Base-by-base conservation (phyloP, 2,888 invertebrate species). In the Drosophila bunnanda region DNA sequence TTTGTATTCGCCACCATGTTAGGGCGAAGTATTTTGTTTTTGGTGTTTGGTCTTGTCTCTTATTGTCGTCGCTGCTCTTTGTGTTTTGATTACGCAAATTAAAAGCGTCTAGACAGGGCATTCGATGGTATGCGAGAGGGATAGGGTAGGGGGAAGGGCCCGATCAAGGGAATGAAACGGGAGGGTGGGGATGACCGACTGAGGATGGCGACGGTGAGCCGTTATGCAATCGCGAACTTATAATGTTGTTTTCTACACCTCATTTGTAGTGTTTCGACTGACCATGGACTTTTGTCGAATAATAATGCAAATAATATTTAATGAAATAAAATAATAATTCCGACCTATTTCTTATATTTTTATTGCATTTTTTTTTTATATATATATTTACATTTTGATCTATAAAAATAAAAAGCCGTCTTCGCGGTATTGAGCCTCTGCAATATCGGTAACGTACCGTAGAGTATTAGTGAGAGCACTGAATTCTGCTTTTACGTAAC, bases 1-100 rank as follows among this genome's bases (percentile, higher is more conserved):
- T n/a, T 41, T 48, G n/a, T n/a, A 10, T n/a, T 41, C 10, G 25
- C 22, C 59, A 3, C 56, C 39, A 22, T 66, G 59, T 67, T 80
- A 77, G 76, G 80, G 77, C 67, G 70, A 65, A 55, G 38, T 54
- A 44, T 57, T 52, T 57, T 39, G 67, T 50, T 55, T 50, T 65
- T 61, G 32, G 52, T 22, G 67, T 59, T 59, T 41, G 22, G 62
- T 67, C 60, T 54, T 62, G 62, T 61, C 61, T 34, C 67, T 38
- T 66, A 75, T 75, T 75, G 75, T 66, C 57, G 75, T 54, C 76
- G 46, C 57, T 56, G 66, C 59, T 60, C 71, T 77, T 76, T 86
- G 77, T 81, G 70, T 76, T 84, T 88, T 85, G 89, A 85, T 85
- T 85, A 85, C 83, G 84, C 84, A 85, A 88, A 88, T 88, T 88